Percentiles rank a stretch among this genome's conserved stretches.
phyloP scores from a whole-genome alignment of 2,797 vertebrate species.

The Bothrops alternatus region DNA sequence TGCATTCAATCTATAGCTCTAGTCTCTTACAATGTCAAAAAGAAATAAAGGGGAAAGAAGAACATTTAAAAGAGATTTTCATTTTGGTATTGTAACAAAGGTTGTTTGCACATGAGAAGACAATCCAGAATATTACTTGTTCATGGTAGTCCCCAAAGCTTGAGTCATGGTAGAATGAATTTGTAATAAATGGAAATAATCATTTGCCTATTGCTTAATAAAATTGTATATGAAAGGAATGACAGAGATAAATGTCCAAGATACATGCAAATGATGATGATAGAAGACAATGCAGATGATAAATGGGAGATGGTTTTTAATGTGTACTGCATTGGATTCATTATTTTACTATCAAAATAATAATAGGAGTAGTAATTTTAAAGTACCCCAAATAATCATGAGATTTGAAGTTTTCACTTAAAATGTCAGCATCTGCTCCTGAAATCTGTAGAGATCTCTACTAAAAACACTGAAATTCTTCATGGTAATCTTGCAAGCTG shows the following conservation, averaged over 20 bases:
- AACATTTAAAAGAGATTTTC: neutral
- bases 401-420: neutral
- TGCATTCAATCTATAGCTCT: constrained; percentile 19
- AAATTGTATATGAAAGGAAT: neutral
- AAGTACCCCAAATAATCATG: neutral
- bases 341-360: neutral
- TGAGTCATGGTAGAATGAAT: neutral
- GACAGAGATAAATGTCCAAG: neutral
- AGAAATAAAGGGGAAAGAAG: neutral
- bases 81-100: neutral
- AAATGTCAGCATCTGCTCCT: neutral
- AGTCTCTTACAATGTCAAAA: constrained; percentile 1
- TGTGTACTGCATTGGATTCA: neutral
- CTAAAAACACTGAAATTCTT: neutral
- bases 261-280: neutral
- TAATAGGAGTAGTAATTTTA: neutral
- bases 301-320: neutral
- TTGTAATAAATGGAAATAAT: neutral
- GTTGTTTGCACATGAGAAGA: neutral
- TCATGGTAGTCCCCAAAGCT: neutral
- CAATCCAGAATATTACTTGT: neutral
- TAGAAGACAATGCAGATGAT: neutral
- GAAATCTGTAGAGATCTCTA: neutral
- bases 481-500: too few relatives aligned
- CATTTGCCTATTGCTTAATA: neutral